Evolutionary conservation across 2,797 vertebrate genomes (phyloP).

Genomic region (Myiotriccus ornatus): DNA sequence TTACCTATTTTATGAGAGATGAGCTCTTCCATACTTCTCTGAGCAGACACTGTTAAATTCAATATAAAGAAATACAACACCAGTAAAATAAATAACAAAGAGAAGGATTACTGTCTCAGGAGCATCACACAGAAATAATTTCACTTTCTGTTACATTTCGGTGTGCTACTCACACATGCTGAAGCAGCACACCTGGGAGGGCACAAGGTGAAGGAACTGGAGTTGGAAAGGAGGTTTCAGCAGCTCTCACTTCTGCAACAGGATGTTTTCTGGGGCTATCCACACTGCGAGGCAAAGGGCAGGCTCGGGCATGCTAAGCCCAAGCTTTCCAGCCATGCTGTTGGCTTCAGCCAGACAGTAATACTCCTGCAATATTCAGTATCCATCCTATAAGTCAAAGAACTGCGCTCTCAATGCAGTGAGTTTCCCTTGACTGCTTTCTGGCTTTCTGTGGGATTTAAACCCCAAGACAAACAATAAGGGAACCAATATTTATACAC

Average conservation of each 20-base stretch:
- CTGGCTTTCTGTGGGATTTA: background rate
- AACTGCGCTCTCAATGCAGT: background rate
- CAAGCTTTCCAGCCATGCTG: background rate
- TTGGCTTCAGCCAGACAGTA: background rate
- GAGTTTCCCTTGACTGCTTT: background rate
- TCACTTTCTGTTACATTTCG: background rate
- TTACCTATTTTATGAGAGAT: constrained; percentile 41
- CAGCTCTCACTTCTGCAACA: background rate
- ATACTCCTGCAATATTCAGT: background rate
- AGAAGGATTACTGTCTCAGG: constrained; percentile 2
- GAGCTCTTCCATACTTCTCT: constrained; percentile 29
- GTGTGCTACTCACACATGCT: background rate
- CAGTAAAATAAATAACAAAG: constrained; percentile 2
- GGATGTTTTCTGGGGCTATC: background rate
- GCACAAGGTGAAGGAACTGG: background rate
- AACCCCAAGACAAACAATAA: background rate
- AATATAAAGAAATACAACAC: background rate
- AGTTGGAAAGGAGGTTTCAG: background rate
- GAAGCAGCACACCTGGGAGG: background rate
- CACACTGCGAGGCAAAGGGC: background rate
- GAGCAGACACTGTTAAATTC: background rate
- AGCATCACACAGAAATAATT: constrained; percentile 3
- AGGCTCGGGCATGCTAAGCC: background rate
- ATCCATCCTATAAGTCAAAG: background rate
- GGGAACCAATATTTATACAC: background rate